A percentile compares a stretch with the other conserved stretches of the same genome.
Evolutionary conservation across 2,113 vertebrate species (phyloP).

Genomic region (Hyaena hyaena): DNA sequence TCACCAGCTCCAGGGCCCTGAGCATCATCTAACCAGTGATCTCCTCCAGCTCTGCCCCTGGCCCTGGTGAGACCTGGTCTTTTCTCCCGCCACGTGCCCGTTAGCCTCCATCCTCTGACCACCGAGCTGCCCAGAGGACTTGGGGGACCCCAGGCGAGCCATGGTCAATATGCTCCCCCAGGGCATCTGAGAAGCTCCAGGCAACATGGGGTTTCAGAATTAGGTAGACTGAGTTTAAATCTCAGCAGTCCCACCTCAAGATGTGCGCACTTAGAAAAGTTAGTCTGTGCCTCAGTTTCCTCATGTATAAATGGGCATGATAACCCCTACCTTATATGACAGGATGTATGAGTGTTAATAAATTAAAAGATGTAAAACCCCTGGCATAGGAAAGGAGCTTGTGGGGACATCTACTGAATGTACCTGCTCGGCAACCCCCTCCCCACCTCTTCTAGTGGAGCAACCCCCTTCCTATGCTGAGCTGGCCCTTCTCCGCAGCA

Average conservation of each 20-base stretch:
- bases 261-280: neutral
- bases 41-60: too few species aligned
- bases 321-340: neutral
- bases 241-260: neutral
- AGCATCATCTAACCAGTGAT: neutral
- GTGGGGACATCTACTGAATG: accelerated
- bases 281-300: neutral
- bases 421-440: neutral
- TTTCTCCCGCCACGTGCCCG: neutral
- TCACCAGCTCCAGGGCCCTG: neutral
- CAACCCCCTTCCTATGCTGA: neutral
- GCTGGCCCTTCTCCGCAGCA: neutral
- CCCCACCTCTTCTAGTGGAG: neutral
- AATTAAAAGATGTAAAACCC: neutral
- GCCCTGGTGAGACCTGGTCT: neutral
- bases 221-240: neutral
- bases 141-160: neutral
- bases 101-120: neutral
- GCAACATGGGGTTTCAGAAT: neutral
- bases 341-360: too few species aligned
- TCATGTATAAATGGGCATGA: neutral
- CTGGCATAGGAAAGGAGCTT: neutral
- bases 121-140: neutral
- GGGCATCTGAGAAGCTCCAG: neutral
- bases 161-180: neutral